phyloP scores from a whole-genome alignment of 2,113 vertebrate genomes.

The Mionectes macconnelli region DNA sequence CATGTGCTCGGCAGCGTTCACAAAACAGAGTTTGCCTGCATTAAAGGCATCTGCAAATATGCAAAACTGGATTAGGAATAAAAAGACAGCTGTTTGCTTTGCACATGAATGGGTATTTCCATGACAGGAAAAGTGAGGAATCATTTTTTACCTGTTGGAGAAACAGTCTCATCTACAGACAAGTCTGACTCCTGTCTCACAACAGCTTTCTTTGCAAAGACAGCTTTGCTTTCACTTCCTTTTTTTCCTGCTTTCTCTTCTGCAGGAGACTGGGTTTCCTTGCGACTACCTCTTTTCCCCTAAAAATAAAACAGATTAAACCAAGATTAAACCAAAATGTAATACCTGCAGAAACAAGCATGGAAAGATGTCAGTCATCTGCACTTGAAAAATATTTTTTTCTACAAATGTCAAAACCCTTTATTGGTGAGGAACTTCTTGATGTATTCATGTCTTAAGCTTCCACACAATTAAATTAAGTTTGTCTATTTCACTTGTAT shows the following conservation, averaged over 20 bases:
- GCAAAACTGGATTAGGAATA: background rate
- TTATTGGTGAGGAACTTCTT: background rate
- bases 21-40: background rate
- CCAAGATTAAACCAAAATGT: background rate
- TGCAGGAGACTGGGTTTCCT: background rate
- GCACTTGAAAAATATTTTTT: background rate
- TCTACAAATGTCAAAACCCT: background rate
- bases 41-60: background rate
- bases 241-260: background rate
- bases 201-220: background rate
- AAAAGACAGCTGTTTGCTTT: background rate
- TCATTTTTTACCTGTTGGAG: constrained; percentile 54
- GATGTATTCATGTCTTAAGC: background rate
- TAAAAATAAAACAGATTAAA: constrained; percentile 9
- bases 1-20: background rate
- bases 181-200: background rate
- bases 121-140: background rate
- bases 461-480: background rate
- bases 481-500: background rate
- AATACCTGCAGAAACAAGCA: background rate
- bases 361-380: background rate
- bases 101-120: background rate
- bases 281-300: background rate
- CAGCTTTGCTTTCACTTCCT: constrained; percentile 26
- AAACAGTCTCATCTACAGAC: background rate